Evolutionary conservation across 2,113 vertebrate genomes (phyloP), one percentile per base, ranked within the genome.

Genomic region (Piprites chloris): DNA sequence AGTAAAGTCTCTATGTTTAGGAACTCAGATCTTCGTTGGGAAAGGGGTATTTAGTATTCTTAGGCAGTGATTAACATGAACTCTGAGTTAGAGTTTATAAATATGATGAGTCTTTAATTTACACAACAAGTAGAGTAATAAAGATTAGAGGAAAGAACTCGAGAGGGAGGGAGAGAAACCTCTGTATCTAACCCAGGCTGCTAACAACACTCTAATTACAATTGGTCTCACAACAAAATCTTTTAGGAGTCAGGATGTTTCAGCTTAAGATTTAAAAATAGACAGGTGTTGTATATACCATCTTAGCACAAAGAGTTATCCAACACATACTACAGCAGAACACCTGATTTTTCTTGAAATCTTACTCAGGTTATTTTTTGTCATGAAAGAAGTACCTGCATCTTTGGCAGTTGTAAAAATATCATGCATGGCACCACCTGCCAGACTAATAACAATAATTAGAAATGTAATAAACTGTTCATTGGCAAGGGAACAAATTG

Each of bases 371-470:
- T 75, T 62, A 52, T 78, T 85, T 93, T 91, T 66, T 63, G 83
- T 75, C 90, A 69, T 77, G 85, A 73, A 97, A 96, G 85, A 76
- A 85, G 50, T 93, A 78, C 85, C 93, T 92, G 83, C 93, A 92
- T 61, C 85, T 91, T 76, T 35, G 87, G 93, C 89, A 94, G 75
- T n/a, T 81, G 87, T 90, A 90, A 95, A 95, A 94, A 87, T 91
- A 85, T 49, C 78, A 55, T 61, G 90, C 88, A 59, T 62, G 96
- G 96, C 63, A 62, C 97, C 96, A 96, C 97, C 98, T 97, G 96
- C 93, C 52, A 30, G 94, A 89, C 95, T 98, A 97, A 97, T 98
- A 97, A 97, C 93, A 95, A 50, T 98, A 97, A 98, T 98, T 98
- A 98, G 91, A 94, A 90, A 90, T 91, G 96, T 95, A 96, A 97